These are phyloP conservation scores for Pachycephus smyrnensis DNA, from an alignment of 2,888 invertebrate species.

Conservation along the genomic window DNA sequence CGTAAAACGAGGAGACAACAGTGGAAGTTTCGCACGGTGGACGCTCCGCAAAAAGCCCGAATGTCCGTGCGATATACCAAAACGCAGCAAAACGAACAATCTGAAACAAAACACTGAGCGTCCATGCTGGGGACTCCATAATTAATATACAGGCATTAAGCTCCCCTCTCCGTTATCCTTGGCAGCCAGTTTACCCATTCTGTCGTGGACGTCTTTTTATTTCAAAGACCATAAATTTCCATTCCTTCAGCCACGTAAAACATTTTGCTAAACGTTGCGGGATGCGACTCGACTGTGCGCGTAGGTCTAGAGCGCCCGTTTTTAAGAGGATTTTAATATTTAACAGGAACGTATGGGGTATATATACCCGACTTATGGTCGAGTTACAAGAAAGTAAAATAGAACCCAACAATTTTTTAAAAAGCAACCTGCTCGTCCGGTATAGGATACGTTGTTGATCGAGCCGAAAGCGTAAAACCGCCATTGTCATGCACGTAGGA, in stretches of 20 bases:
- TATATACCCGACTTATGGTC: not conserved
- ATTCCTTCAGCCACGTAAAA: slow-evolving; percentile 12
- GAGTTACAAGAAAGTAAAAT: not conserved
- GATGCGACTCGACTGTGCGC: not conserved
- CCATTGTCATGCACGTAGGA: slow-evolving; percentile 16
- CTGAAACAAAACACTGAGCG: slow-evolving; percentile 18
- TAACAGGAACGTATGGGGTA: not conserved
- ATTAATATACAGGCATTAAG: slow-evolving; percentile 17
- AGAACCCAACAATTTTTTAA: not conserved
- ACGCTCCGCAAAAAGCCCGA: not conserved
- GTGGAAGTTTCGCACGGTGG: not conserved
- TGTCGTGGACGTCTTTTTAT: not conserved
- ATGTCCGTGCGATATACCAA: not conserved
- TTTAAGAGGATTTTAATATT: not conserved
- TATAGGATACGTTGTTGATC: slow-evolving; percentile 1
- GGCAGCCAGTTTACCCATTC: not conserved
- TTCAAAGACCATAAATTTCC: slow-evolving; percentile 17
- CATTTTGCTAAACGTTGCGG: slow-evolving; percentile 15
- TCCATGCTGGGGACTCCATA: slow-evolving; percentile 13
- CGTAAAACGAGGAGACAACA: not conserved
- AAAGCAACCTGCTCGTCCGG: not conserved
- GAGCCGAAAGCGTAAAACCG: not conserved
- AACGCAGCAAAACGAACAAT: slow-evolving; percentile 9
- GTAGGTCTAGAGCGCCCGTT: not conserved
- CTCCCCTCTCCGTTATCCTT: not conserved